Conservation (phyloP, 2,113 vertebrate genomes). For the Malurus alboscapulatus region DNA sequence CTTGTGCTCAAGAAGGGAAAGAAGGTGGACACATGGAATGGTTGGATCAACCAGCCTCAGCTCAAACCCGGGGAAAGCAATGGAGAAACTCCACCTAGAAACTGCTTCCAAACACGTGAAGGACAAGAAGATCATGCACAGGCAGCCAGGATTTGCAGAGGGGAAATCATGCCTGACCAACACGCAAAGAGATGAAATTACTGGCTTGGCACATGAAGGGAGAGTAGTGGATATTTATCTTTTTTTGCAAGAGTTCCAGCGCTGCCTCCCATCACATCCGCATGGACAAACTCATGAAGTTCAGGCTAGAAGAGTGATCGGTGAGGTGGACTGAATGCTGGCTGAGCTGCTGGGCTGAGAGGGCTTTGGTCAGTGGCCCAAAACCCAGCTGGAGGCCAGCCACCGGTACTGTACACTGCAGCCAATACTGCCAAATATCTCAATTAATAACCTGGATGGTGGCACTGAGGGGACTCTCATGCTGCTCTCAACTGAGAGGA, state of each 20-base stretch:
- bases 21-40: background rate
- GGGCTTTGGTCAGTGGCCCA: background rate
- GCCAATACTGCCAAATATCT: background rate
- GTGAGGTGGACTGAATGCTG: background rate
- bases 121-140: background rate
- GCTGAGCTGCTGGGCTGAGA: background rate
- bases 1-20: background rate
- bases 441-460: background rate
- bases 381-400: background rate
- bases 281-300: background rate
- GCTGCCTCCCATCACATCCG: background rate
- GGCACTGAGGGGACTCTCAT: background rate
- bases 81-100: background rate
- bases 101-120: background rate
- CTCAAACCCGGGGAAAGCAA: background rate
- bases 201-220: background rate
- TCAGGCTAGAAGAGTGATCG: background rate
- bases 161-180: background rate
- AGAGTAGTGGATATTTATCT: fast-evolving
- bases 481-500: background rate
- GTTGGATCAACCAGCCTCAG: background rate
- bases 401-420: background rate
- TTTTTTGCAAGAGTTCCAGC: background rate
- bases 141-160: background rate
- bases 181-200: background rate